Evolutionary conservation across 1,140 invertebrate genomes (phyloP).

Genomic region (Halictus rubicundus): DNA sequence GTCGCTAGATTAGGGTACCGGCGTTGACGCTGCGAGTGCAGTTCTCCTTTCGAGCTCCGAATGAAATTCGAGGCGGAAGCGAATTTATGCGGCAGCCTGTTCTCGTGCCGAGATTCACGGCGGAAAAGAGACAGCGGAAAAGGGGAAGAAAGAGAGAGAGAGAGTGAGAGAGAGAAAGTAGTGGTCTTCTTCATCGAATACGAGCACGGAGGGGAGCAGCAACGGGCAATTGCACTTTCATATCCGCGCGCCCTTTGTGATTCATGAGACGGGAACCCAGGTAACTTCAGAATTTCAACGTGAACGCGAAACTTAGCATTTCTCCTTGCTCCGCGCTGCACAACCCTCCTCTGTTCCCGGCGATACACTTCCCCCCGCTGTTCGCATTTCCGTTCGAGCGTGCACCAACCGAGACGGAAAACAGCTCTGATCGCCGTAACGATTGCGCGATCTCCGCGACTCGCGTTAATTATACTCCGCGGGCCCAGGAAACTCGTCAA

Average conservation of each 20-base stretch:
- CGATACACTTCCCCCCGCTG: conserved; percentile 4
- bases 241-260: conserved; percentile 43
- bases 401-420: no score
- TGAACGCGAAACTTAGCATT: conserved; percentile 26
- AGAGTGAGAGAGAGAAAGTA: no score
- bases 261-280: conserved; percentile 30
- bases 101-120: neutral
- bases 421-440: neutral
- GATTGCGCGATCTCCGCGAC: neutral
- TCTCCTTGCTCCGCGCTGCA: neutral
- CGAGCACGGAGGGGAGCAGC: neutral
- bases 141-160: neutral
- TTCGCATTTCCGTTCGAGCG: conserved; percentile 1
- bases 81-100: conserved; percentile 31
- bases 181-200: conserved; percentile 24
- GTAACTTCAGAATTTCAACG: conserved; percentile 48
- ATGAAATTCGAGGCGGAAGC: conserved; percentile 13
- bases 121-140: no score
- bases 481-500: neutral
- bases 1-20: no score
- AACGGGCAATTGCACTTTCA: conserved; percentile 46
- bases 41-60: neutral
- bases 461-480: neutral
- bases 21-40: no score
- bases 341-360: neutral